Evolutionary conservation across 2,888 invertebrate genomes (phyloP), one percentile per base, ranked within the genome.

Genomic region (Ichneumoninae sp.): DNA sequence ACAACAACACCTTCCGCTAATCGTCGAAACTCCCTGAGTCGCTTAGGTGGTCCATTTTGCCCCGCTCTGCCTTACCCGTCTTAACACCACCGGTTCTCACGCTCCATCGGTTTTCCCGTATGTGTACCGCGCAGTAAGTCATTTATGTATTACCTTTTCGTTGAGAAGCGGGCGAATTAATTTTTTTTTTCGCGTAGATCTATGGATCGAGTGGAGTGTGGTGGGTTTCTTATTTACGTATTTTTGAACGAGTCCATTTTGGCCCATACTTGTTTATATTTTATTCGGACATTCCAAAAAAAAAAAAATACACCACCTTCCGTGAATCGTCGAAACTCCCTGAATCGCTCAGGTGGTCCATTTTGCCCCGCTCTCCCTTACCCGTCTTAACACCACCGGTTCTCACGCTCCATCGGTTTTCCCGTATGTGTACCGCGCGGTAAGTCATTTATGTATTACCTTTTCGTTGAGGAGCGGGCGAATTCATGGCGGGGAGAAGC

Each of bases 361-460:
- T 44, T 13, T 44, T 44, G 44, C 44, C 44, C 44, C 44, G 44
- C 10, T 44, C 3, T 16, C 16, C 3, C 44, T 16, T 54, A 65
- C 63, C 60, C 36, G 54, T 10, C 26, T 47, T 19, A 70, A 54
- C 30, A 52, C 68, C 33, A 50, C 5, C 33, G 81, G 81, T 84
- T 84, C 84, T 81, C 84, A 84, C 84, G 84, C 63, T 84, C 71
- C 54, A 84, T 84, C 81, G 84, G 60, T 52, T 77, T 69, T 66
- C 50, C 57, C 19, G 44, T 10, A 8, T 10, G 13, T 26, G 33
- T 19, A 52, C 50, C n/a, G n/a, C 52, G 19, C 52, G 1, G 13
- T 16, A 16, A 44, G 44, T 13, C 44, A 16, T 44, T 44, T 44
- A 44, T 19, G n/a, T 52, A n/a, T 52, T 52, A 19, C 19, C 52